phyloP scores from a whole-genome alignment of 2,797 vertebrate genomes.

The Acipenser oxyrinchus region DNA sequence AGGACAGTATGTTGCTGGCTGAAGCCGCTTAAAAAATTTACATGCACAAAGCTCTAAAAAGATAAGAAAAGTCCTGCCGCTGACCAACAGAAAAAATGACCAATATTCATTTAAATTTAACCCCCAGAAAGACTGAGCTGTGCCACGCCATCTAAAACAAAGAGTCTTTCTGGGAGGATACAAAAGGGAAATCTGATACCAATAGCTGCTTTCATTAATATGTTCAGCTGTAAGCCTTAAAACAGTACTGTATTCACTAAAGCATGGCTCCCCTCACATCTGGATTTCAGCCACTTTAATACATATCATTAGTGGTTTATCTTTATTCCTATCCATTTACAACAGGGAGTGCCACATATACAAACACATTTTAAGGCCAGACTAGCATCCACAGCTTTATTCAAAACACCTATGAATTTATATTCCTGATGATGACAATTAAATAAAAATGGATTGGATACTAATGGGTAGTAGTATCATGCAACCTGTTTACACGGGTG shows the following conservation, averaged over 20 bases:
- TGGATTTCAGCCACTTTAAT: background rate
- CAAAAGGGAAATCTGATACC: slow-evolving; percentile 16
- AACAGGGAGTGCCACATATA: background rate
- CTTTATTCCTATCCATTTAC: background rate
- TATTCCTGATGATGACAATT: background rate
- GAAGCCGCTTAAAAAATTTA: no score
- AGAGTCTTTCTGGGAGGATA: slow-evolving; percentile 19
- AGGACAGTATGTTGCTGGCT: no score
- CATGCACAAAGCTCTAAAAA: no score
- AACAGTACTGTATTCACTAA: background rate
- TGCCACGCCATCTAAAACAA: slow-evolving; percentile 15
- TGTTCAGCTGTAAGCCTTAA: slow-evolving; percentile 1
- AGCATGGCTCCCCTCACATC: background rate
- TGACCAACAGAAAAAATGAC: no score
- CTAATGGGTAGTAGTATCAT: background rate
- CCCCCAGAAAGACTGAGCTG: no score
- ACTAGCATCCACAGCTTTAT: background rate
- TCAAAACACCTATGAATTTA: background rate
- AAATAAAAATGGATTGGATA: background rate
- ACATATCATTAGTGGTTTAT: slow-evolving; percentile 23
- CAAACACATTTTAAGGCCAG: background rate
- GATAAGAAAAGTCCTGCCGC: no score
- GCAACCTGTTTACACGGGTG: background rate
- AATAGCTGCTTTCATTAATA: background rate
- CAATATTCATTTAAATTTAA: no score